phyloP scores from a whole-genome alignment of 2,797 vertebrate species.

The Orientallactaga sibirica region DNA sequence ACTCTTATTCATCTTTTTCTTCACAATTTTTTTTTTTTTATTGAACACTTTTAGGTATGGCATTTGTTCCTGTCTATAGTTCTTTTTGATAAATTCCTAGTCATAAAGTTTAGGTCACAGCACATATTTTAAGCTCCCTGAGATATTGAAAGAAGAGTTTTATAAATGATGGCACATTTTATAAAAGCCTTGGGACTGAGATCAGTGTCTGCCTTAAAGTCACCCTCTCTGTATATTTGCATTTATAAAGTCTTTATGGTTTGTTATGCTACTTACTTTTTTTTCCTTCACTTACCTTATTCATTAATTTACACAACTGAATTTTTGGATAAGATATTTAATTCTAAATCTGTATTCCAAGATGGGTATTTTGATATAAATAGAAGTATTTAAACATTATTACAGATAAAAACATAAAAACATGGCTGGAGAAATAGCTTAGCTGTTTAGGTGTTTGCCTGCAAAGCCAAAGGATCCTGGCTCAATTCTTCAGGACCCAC shows the following conservation, averaged over 20 bases:
- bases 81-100: neutral
- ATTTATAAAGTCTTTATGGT: neutral
- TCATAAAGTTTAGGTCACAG: neutral
- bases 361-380: neutral
- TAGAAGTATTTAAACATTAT: neutral
- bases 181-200: neutral
- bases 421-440: neutral
- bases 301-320: conserved; percentile 25
- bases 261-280: conserved; percentile 6
- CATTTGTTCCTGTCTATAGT: conserved; percentile 13
- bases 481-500: too few relatives aligned
- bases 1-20: too few relatives aligned
- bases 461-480: too few relatives aligned
- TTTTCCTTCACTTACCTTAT: neutral
- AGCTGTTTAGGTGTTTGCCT: too few relatives aligned
- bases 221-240: neutral
- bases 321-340: conserved; percentile 7
- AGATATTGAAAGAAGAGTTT: neutral
- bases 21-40: neutral
- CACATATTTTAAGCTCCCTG: neutral
- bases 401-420: neutral
- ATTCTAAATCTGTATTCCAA: neutral
- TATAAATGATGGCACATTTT: neutral
- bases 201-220: neutral
- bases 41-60: neutral